Conservation (phyloP, 2,113 vertebrate genomes). For the Phodopus roborovskii region DNA sequence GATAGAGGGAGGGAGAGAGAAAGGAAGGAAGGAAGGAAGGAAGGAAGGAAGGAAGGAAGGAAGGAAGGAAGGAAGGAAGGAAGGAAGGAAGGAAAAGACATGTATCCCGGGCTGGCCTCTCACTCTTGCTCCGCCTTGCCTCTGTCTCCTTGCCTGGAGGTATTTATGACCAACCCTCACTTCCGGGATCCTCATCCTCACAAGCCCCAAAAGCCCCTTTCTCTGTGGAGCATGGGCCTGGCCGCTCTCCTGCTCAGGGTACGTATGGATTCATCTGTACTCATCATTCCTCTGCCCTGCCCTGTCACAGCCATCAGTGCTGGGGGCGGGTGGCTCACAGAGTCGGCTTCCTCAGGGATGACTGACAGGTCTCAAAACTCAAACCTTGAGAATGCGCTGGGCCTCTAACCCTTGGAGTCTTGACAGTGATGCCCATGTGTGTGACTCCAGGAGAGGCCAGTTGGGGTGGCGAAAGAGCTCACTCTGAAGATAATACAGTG, state of each 20-base stretch:
- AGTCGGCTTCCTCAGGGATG: neutral
- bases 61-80: no score
- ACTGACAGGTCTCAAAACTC: neutral
- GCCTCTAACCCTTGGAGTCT: neutral
- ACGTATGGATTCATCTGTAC: neutral
- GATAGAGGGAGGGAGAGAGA: no score
- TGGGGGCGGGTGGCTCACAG: rapidly evolving
- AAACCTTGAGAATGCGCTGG: neutral
- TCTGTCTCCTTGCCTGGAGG: neutral
- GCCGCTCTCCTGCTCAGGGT: neutral
- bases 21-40: no score
- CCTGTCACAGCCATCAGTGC: neutral
- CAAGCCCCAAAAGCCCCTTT: neutral
- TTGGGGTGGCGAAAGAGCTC: neutral
- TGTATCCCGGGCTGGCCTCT: neutral
- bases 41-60: no score
- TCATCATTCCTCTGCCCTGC: neutral
- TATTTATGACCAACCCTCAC: neutral
- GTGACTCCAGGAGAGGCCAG: neutral
- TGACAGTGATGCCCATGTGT: neutral
- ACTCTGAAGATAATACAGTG: neutral
- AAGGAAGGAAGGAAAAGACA: neutral
- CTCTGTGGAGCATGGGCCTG: neutral
- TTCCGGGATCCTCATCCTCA: neutral
- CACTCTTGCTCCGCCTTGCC: neutral